Evolutionary conservation across 1,140 invertebrate species (phyloP).

Genomic region (Drosophila littoralis): DNA sequence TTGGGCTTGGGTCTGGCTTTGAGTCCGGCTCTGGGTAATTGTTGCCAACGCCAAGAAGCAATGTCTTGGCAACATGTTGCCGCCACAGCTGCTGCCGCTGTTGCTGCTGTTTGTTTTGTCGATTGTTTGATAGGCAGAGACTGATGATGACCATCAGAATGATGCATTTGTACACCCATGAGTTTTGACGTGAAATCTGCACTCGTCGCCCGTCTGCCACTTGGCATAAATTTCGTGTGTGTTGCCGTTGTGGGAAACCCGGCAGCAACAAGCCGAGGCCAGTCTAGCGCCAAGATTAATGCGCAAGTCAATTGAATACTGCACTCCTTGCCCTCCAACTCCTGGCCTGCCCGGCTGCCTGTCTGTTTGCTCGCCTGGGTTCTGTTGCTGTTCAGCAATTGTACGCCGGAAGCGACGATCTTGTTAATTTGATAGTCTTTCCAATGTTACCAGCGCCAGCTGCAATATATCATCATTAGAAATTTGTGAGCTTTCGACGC

Average conservation of each 20-base stretch:
- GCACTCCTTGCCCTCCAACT: constrained; percentile 14
- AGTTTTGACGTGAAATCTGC: constrained; percentile 83
- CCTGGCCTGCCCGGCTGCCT: not conserved
- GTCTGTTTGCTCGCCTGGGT: not conserved
- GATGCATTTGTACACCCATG: constrained; percentile 83
- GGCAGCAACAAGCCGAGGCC: constrained; percentile 2
- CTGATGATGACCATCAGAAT: constrained; percentile 83
- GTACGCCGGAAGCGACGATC: constrained; percentile 75
- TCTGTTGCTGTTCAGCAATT: constrained; percentile 44
- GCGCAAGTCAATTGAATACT: constrained; percentile 71
- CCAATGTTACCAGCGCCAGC: constrained; percentile 37
- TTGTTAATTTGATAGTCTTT: constrained; percentile 80
- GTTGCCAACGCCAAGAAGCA: constrained; percentile 62
- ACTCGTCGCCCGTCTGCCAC: constrained; percentile 52
- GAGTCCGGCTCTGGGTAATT: constrained; percentile 37
- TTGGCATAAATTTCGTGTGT: constrained; percentile 69
- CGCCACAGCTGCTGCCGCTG: constrained; percentile 19
- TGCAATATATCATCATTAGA: constrained; percentile 79
- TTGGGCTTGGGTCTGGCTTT: constrained; percentile 9
- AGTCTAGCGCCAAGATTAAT: constrained; percentile 67
- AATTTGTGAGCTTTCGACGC: constrained; percentile 79
- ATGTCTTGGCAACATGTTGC: constrained; percentile 57
- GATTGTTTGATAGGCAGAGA: constrained; percentile 78
- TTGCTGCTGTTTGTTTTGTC: constrained; percentile 70
- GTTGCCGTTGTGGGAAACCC: constrained; percentile 29